These are phyloP conservation scores for Hemiprocne comata DNA, from an alignment of 2,113 vertebrate genomes.

Conservation along the genomic window DNA sequence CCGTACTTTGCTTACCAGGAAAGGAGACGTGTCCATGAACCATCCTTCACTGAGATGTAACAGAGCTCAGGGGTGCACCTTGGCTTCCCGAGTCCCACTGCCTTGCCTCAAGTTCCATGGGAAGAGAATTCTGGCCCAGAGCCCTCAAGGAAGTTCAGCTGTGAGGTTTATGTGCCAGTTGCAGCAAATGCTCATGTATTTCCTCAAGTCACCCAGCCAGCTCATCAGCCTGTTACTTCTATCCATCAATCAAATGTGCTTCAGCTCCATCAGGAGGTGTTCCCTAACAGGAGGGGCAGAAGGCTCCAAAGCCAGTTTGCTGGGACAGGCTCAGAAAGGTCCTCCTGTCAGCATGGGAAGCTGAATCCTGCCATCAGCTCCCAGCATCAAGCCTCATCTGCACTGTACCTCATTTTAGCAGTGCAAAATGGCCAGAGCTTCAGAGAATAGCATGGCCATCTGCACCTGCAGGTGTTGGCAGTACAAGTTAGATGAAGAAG, in stretches of 20 bases:
- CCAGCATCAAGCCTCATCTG: slow-evolving; percentile 7
- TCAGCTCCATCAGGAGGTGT: neutral
- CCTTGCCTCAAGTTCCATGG: neutral
- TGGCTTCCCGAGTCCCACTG: neutral
- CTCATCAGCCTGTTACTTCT: neutral
- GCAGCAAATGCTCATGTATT: neutral
- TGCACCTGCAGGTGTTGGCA: slow-evolving; percentile 66
- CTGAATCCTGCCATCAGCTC: neutral
- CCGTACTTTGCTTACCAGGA: neutral
- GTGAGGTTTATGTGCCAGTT: neutral
- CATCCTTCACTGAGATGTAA: neutral
- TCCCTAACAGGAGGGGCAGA: neutral
- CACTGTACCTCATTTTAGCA: slow-evolving; percentile 48
- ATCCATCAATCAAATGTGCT: neutral
- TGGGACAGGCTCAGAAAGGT: neutral
- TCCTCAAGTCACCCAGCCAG: neutral
- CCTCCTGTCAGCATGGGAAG: neutral
- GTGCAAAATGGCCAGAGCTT: slow-evolving; percentile 65
- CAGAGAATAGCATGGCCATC: slow-evolving; percentile 64
- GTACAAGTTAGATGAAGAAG: slow-evolving; percentile 66
- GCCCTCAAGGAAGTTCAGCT: neutral
- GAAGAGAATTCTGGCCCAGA: neutral
- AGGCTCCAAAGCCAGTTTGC: neutral
- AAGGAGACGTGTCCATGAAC: neutral
- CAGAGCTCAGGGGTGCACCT: neutral